A percentile compares a stretch with the other conserved stretches of the same genome.
These are phyloP conservation scores for Bicyclus anynana DNA, from an alignment of 1,140 invertebrate species.

Conservation along the genomic window DNA sequence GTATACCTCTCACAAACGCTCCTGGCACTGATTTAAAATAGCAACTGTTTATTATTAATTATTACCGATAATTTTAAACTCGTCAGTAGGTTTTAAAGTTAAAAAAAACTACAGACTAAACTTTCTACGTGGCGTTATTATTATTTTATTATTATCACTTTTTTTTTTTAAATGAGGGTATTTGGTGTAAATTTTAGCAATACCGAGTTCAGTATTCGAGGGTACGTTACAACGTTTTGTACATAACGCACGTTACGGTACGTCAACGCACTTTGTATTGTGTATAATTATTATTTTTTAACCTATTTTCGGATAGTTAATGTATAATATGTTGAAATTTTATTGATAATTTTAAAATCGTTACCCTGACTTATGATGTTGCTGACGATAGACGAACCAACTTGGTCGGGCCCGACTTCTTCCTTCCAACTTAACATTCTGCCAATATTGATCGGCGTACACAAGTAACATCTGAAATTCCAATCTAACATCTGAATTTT, in stretches of 20 bases:
- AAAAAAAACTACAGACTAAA: too few relatives aligned
- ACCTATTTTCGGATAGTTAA: constrained; percentile 24
- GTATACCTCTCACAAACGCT: too few relatives aligned
- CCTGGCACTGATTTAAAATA: too few relatives aligned
- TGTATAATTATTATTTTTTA: too few relatives aligned
- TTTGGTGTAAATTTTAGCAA: constrained; percentile 36
- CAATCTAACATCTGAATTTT: too few relatives aligned
- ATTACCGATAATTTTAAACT: too few relatives aligned
- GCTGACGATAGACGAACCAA: constrained; percentile 3
- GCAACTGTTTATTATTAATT: too few relatives aligned
- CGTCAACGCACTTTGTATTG: constrained; percentile 27
- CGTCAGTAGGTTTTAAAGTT: too few relatives aligned
- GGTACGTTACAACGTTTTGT: constrained; percentile 17
- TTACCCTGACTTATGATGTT: constrained; percentile 37
- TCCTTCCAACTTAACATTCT: too few relatives aligned
- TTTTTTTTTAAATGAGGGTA: constrained; percentile 12
- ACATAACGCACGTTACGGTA: constrained; percentile 4
- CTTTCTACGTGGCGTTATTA: not conserved
- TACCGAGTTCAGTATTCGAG: constrained; percentile 56
- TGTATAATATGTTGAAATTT: constrained; percentile 60
- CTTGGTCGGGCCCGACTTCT: not conserved
- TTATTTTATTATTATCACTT: constrained; percentile 1
- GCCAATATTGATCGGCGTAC: too few relatives aligned
- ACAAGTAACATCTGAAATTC: too few relatives aligned
- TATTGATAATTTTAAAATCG: constrained; percentile 71